Percentiles rank a stretch among this genome's conserved stretches.
Conservation (phyloP, 2,797 vertebrate genomes). For the Phoxinus dragarum region DNA sequence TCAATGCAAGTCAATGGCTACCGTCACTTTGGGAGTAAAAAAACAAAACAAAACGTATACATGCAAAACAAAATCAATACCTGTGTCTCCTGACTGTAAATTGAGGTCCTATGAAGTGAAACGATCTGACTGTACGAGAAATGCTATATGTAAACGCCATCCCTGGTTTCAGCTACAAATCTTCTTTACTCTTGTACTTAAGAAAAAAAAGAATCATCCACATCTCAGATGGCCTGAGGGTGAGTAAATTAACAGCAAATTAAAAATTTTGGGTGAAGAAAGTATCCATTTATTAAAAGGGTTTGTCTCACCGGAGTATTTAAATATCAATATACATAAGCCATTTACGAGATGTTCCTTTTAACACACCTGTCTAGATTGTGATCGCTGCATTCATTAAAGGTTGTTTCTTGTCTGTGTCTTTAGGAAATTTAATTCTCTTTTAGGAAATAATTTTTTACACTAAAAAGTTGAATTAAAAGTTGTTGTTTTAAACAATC, state of each 20-base stretch:
- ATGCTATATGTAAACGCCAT: no score
- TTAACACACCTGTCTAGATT: neutral
- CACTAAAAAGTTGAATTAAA: neutral
- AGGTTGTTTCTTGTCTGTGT: neutral
- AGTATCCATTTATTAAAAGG: neutral
- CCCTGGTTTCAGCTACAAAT: no score
- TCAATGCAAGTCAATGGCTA: neutral
- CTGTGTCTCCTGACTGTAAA: neutral
- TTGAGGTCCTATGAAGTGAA: neutral
- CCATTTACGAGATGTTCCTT: neutral
- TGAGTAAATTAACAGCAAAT: no score
- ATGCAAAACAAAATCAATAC: neutral
- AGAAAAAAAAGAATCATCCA: no score
- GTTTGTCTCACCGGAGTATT: neutral
- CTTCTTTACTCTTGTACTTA: no score
- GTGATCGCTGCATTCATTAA: neutral
- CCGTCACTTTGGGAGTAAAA: neutral
- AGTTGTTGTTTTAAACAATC: neutral
- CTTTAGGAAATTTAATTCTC: neutral
- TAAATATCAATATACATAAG: neutral
- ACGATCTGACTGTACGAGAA: neutral
- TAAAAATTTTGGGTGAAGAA: no score
- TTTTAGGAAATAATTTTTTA: neutral
- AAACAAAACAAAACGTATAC: neutral
- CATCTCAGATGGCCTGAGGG: neutral